phyloP scores from a whole-genome alignment of 1,140 invertebrate genomes.

The Ooceraea biroi region DNA sequence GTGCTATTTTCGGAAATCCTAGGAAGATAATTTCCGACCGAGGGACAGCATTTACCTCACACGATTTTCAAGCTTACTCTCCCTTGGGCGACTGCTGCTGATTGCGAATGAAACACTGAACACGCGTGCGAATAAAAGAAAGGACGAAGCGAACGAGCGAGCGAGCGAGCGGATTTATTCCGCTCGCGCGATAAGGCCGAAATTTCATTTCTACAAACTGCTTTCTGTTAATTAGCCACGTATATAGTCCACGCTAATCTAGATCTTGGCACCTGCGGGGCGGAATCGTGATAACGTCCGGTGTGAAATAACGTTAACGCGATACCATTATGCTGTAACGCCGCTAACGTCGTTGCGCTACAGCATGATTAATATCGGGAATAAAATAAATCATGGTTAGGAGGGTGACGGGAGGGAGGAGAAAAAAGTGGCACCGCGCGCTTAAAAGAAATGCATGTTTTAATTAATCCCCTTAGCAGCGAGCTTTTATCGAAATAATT shows the following conservation, averaged over 20 bases:
- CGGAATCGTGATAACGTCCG: slow-evolving; percentile 46
- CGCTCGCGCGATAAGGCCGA: slow-evolving; percentile 48
- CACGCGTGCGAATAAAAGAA: slow-evolving; percentile 37
- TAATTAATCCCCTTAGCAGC: background rate
- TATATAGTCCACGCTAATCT: slow-evolving; percentile 48
- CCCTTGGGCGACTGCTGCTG: slow-evolving; percentile 52
- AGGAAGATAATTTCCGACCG: too few species aligned
- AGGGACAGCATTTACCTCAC: too few species aligned
- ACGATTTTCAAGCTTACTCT: too few species aligned
- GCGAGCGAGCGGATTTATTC: slow-evolving; percentile 55
- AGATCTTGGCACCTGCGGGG: slow-evolving; percentile 38
- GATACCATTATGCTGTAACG: slow-evolving; percentile 22
- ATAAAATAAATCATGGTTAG: slow-evolving; percentile 22
- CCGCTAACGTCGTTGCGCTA: background rate
- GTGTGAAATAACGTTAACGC: slow-evolving; percentile 48
- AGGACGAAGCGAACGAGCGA: background rate
- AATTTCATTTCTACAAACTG: slow-evolving; percentile 65
- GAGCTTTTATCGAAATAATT: slow-evolving; percentile 1
- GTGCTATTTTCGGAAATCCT: too few species aligned
- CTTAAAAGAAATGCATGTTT: background rate
- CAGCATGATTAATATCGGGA: slow-evolving; percentile 37
- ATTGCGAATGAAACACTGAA: slow-evolving; percentile 69
- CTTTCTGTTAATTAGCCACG: slow-evolving; percentile 67
- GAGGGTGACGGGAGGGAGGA: background rate
- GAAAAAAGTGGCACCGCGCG: too few species aligned